Base-by-base conservation (phyloP, 2,113 vertebrate genomes). In the Bubo blakistoni region DNA sequence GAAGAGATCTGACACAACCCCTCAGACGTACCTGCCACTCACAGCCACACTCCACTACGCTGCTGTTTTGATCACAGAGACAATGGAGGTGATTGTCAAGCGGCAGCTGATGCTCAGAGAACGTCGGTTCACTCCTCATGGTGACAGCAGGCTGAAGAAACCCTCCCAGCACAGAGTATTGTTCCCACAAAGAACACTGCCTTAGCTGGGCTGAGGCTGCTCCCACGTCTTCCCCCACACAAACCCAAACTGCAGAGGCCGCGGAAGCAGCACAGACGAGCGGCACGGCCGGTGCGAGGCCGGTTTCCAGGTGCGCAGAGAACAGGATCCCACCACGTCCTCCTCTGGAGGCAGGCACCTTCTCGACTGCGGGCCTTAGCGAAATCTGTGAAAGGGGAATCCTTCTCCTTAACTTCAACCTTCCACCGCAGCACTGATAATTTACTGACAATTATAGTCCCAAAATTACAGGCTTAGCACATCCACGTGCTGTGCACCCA, bases 1-100 rank as follows among this genome's bases (percentile, higher is more conserved):
- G 90, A 73, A 49, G 49, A 82, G 85, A 86, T 85, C 81, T 90
- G 93, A 86, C 90, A 96, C 81, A 83, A 66, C 10, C 76, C 40
- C 59, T 88, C 88, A 94, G 73, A 55, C 10, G 3, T 16, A 77
- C 13, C 90, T 94, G 93, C 88, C 94, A 69, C 76, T 96, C 93
- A 72, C 51, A 57, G 84, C 51, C 66, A 19, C 86, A 7, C 57
- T 1, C 82, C 55, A 74, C 87, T 13, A 59, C 0, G 2, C 87
- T 30, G 90, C 76, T 84, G 84, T 92, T 96, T 84, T 94, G 90
- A 97, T 96, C 93, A 59, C 59, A 71, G 84, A 72, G 69, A 92
- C 93, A 95, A 93, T 30, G 49, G 92, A 94, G 83, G 54, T 11
- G 15, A 46, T 61, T 88, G 92, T 62, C 90, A 82, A 70, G 67